phyloP scores from a whole-genome alignment of 2,797 vertebrate genomes.

The Alectoris magna region DNA sequence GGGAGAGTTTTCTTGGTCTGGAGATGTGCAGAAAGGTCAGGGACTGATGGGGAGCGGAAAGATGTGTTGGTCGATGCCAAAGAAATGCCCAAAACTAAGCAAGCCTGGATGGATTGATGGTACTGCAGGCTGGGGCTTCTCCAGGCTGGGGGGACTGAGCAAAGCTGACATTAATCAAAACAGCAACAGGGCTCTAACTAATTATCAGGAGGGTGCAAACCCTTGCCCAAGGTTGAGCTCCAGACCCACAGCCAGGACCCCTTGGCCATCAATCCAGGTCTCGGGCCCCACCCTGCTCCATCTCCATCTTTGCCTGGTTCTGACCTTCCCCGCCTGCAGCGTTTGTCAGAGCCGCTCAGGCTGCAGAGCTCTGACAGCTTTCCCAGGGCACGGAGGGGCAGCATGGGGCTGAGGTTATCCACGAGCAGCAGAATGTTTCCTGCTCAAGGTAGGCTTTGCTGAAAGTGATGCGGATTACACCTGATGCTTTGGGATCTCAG shows the following conservation, averaged over 20 bases:
- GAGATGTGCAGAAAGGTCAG: background rate
- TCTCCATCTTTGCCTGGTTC: background rate
- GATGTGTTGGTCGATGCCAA: background rate
- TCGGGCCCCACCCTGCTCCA: background rate
- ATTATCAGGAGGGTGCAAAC: background rate
- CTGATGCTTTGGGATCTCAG: background rate
- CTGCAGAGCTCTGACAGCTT: background rate
- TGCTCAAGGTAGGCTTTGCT: background rate
- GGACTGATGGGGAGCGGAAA: rapidly evolving
- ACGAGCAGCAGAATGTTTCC: background rate
- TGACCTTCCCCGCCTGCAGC: background rate
- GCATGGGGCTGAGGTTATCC: background rate
- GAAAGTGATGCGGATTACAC: background rate
- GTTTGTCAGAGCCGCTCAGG: rapidly evolving
- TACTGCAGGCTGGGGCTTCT: background rate
- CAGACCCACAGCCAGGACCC: background rate
- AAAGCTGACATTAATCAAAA: rapidly evolving
- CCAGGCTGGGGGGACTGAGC: background rate
- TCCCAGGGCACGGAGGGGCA: background rate
- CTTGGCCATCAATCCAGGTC: background rate
- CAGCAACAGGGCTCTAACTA: background rate
- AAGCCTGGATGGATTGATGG: background rate
- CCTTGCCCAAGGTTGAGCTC: background rate
- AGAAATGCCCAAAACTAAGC: background rate
- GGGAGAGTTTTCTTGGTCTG: background rate